Evolutionary conservation across 2,888 invertebrate species (phyloP).

Genomic region (Achlya flavicornis): DNA sequence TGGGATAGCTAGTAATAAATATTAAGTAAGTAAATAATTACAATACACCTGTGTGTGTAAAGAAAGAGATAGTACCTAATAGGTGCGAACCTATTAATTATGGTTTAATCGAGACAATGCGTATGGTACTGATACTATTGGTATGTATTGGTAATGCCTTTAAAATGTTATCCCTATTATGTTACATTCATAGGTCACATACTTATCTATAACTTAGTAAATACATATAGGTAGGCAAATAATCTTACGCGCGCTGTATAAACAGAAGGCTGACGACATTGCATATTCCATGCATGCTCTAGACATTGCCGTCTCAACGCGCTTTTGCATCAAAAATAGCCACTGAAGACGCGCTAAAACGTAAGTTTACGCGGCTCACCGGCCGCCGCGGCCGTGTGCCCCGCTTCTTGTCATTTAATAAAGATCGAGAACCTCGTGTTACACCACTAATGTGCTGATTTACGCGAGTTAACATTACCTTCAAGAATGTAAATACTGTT

Average conservation of each 20-base stretch:
- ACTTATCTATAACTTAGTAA: background rate
- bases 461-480: slow-evolving; percentile 40
- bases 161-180: too few species aligned
- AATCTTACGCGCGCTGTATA: slow-evolving; percentile 49
- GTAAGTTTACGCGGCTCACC: slow-evolving; percentile 75
- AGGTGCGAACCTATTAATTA: too few species aligned
- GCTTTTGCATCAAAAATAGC: slow-evolving; percentile 83
- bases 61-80: too few species aligned
- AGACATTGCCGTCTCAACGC: slow-evolving; percentile 82
- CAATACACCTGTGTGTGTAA: too few species aligned
- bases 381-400: slow-evolving; percentile 67
- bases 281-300: slow-evolving; percentile 84
- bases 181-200: background rate
- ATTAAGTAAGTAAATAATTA: too few species aligned
- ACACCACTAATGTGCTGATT: slow-evolving; percentile 28
- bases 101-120: too few species aligned
- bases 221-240: slow-evolving; percentile 22
- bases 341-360: slow-evolving; percentile 75
- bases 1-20: too few species aligned
- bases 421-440: slow-evolving; percentile 16
- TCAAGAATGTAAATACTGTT: slow-evolving; percentile 15
- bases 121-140: too few species aligned
- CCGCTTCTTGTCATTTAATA: slow-evolving; percentile 33
- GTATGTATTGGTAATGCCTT: too few species aligned
- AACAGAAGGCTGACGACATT: slow-evolving; percentile 78